phyloP scores from a whole-genome alignment of 2,797 vertebrate genomes.

The Myripristis jacobus region DNA sequence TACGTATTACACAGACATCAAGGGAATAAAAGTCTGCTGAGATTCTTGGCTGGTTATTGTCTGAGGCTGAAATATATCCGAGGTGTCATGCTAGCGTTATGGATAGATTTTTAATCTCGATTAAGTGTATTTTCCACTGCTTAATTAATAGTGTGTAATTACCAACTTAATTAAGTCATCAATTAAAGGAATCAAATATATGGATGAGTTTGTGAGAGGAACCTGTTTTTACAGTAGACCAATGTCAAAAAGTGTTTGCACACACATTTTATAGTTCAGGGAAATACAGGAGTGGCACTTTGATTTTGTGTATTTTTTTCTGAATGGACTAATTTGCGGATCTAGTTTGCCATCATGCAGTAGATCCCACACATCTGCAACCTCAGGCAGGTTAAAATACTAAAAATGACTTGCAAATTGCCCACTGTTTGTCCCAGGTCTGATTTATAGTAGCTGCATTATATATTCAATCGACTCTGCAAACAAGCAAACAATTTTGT shows the following conservation, averaged over 20 bases:
- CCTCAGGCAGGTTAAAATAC: neutral
- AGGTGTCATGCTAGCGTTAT: constrained; percentile 1
- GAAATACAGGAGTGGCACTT: too few relatives aligned
- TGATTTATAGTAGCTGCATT: constrained; percentile 14
- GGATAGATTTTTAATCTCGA: too few relatives aligned
- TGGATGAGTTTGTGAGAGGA: too few relatives aligned
- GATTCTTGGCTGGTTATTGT: constrained; percentile 13
- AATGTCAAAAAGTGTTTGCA: too few relatives aligned
- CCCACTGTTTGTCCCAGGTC: neutral
- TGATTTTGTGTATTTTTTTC: neutral
- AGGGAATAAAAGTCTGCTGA: constrained; percentile 40
- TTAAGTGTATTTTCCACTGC: too few relatives aligned
- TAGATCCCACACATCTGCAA: too few relatives aligned
- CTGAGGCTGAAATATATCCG: neutral
- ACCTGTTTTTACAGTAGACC: too few relatives aligned
- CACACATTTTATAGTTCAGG: too few relatives aligned
- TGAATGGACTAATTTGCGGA: neutral
- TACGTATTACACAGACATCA: constrained; percentile 32
- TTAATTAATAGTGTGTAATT: too few relatives aligned
- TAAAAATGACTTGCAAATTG: neutral
- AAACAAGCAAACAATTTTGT: constrained; percentile 8
- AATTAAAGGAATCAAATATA: too few relatives aligned
- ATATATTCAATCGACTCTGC: constrained; percentile 5
- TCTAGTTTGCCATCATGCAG: too few relatives aligned
- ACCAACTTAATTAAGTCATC: too few relatives aligned